Evolutionary conservation across 1,140 invertebrate species (phyloP).

Genomic region (Bombyx mandarina): DNA sequence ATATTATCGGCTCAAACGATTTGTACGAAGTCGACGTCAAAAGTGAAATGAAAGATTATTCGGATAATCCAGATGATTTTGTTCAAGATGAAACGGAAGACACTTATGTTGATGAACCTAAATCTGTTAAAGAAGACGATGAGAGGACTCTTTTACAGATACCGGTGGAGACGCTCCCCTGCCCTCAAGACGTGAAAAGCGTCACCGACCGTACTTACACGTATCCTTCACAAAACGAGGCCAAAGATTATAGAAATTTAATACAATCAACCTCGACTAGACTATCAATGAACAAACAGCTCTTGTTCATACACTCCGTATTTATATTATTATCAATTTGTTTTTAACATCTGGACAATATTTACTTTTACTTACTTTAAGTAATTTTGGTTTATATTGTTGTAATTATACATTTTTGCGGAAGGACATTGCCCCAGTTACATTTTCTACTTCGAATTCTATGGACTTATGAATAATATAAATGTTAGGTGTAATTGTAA

Average conservation of each 20-base stretch:
- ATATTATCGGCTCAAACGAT: constrained; percentile 40
- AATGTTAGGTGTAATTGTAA: constrained; percentile 15
- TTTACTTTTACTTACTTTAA: too few species aligned
- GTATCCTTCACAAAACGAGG: constrained; percentile 64
- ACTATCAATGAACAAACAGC: background rate
- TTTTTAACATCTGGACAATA: too few species aligned
- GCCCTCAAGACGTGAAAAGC: constrained; percentile 74
- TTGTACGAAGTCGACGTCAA: constrained; percentile 40
- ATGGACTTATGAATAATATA: constrained; percentile 15
- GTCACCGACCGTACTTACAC: constrained; percentile 73
- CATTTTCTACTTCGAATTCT: background rate
- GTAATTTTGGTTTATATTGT: too few species aligned
- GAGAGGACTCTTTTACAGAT: constrained; percentile 73
- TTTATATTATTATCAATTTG: too few species aligned
- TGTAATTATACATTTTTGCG: too few species aligned
- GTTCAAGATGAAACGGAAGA: constrained; percentile 54
- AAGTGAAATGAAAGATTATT: constrained; percentile 36
- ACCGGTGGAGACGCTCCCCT: constrained; percentile 76
- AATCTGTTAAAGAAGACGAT: constrained; percentile 46
- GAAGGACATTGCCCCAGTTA: too few species aligned
- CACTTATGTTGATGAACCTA: constrained; percentile 47
- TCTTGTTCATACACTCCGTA: too few species aligned
- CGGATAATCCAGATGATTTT: constrained; percentile 34
- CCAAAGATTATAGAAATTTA: constrained; percentile 66
- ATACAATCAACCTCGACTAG: constrained; percentile 28